These are phyloP conservation scores for Hippocampus kuda DNA, from an alignment of 2,797 vertebrate species.

Conservation along the genomic window DNA sequence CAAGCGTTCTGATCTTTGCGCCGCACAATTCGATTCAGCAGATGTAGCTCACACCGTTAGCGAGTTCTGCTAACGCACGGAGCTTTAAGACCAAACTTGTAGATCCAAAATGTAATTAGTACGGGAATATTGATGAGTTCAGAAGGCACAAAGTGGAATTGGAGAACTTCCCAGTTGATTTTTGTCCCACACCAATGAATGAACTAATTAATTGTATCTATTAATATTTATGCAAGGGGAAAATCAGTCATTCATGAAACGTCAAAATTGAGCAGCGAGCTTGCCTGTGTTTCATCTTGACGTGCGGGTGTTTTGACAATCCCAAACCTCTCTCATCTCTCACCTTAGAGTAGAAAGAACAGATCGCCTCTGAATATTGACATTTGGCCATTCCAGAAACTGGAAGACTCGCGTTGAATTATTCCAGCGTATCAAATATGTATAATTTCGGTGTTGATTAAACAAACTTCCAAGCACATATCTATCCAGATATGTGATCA, in stretches of 20 bases:
- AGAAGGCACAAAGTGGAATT: slow-evolving; percentile 42
- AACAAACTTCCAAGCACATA: slow-evolving; percentile 36
- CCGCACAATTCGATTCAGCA: not conserved
- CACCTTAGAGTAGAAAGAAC: slow-evolving; percentile 53
- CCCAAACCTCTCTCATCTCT: slow-evolving; percentile 47
- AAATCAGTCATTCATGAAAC: slow-evolving; percentile 70
- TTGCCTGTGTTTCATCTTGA: slow-evolving; percentile 62
- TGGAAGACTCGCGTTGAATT: slow-evolving; percentile 48
- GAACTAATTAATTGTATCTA: slow-evolving; percentile 70
- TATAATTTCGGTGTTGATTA: slow-evolving; percentile 44
- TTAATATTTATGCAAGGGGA: slow-evolving; percentile 69
- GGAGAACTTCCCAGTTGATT: slow-evolving; percentile 59
- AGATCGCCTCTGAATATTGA: slow-evolving; percentile 64
- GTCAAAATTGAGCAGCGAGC: slow-evolving; percentile 63
- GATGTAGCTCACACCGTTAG: not conserved
- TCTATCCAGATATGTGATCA: slow-evolving; percentile 25
- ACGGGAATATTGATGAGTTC: slow-evolving; percentile 42
- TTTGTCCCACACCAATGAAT: slow-evolving; percentile 64
- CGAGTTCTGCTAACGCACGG: not conserved
- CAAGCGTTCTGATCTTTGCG: not conserved
- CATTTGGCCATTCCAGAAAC: slow-evolving; percentile 55
- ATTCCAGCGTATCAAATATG: slow-evolving; percentile 48
- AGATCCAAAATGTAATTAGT: slow-evolving; percentile 52
- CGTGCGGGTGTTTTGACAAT: slow-evolving; percentile 62
- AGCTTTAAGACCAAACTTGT: slow-evolving; percentile 23